Conservation (phyloP, 2,888 invertebrate species). For the Pollenia labialis region DNA sequence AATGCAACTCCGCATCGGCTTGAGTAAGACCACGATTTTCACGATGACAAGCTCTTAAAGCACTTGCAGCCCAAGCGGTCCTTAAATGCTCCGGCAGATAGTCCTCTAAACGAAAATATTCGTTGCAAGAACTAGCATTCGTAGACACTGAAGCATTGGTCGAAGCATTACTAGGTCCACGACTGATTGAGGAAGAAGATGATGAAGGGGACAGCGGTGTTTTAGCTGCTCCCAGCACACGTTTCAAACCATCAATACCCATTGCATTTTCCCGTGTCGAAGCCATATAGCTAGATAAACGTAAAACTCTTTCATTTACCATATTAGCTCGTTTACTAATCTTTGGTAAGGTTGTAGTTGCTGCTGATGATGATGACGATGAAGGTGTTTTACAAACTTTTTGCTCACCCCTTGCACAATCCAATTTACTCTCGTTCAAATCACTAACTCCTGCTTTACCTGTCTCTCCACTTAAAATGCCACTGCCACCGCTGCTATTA, state of each 20-base stretch:
- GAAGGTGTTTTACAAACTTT: conserved; percentile 46
- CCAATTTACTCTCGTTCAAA: conserved; percentile 43
- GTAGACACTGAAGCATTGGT: conserved; percentile 71
- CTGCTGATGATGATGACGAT: conserved; percentile 42
- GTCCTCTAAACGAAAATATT: conserved; percentile 92
- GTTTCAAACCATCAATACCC: conserved; percentile 73
- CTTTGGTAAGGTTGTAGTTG: conserved; percentile 81
- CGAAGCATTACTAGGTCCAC: conserved; percentile 68
- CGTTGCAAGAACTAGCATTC: conserved; percentile 64
- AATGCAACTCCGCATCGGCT: conserved; percentile 93
- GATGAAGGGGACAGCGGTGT: conserved; percentile 76
- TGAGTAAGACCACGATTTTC: conserved; percentile 92
- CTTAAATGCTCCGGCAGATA: conserved; percentile 90
- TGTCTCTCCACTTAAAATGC: conserved; percentile 56
- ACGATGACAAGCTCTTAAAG: conserved; percentile 90
- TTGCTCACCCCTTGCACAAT: conserved; percentile 21
- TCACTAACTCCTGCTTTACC: conserved; percentile 6
- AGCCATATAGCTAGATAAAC: conserved; percentile 79
- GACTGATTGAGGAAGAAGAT: conserved; percentile 76
- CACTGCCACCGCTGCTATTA: conserved; percentile 75
- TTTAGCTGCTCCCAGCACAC: conserved; percentile 73
- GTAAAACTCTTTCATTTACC: conserved; percentile 79
- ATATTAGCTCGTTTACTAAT: conserved; percentile 79
- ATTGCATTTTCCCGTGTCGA: conserved; percentile 73
- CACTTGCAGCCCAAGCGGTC: conserved; percentile 85